These are phyloP conservation scores for Eurois occulta DNA, from an alignment of 2,888 invertebrate genomes.

Conservation along the genomic window DNA sequence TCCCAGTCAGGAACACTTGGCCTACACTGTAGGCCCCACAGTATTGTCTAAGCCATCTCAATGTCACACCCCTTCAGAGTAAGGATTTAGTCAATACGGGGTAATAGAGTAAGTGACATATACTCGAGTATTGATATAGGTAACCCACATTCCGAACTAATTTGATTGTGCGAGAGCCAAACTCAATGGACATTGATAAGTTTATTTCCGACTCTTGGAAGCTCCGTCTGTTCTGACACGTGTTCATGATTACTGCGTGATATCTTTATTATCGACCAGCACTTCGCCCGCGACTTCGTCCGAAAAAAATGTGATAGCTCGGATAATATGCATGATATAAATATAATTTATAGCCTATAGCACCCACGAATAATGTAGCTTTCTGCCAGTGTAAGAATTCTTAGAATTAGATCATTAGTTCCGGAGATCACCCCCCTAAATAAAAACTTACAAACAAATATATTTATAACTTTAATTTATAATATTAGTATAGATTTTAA, in stretches of 20 bases:
- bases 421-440: no score
- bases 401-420: no score
- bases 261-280: no score
- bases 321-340: no score
- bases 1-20: constrained; percentile 33
- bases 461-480: no score
- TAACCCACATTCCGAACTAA: constrained; percentile 41
- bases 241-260: constrained; percentile 14
- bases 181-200: constrained; percentile 41
- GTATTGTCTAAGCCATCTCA: constrained; percentile 52
- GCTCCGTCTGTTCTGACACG: constrained; percentile 2
- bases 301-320: no score
- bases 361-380: no score
- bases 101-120: constrained; percentile 48
- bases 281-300: no score
- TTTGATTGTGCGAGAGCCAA: constrained; percentile 53
- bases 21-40: constrained; percentile 23
- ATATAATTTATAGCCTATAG: no score
- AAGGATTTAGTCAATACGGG: constrained; percentile 51
- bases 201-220: constrained; percentile 42
- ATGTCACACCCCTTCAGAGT: constrained; percentile 50
- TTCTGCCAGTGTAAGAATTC: no score
- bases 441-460: no score
- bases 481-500: no score
- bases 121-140: constrained; percentile 41